Percentiles rank a stretch among this genome's conserved stretches.
Evolutionary conservation across 2,797 vertebrate genomes (phyloP).

Genomic region (Naso thynnoides): DNA sequence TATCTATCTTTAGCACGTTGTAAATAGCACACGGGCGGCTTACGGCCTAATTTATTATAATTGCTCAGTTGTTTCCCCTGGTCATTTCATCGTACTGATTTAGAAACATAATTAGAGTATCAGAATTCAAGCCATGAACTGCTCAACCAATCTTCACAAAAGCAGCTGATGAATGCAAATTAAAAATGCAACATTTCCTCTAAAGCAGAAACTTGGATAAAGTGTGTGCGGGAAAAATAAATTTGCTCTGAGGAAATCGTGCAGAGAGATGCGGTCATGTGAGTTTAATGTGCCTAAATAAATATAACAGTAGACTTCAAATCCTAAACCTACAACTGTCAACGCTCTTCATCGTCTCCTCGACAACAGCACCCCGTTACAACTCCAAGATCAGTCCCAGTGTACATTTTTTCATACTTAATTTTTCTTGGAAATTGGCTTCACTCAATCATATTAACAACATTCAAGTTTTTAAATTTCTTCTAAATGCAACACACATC

Average conservation of each 20-base stretch:
- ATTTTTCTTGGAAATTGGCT: not conserved
- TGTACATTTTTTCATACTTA: not conserved
- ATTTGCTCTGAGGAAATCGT: not conserved
- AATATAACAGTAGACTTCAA: not conserved
- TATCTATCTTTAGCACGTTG: slow-evolving; percentile 46
- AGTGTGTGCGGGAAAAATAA: not conserved
- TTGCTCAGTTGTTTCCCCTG: slow-evolving; percentile 30
- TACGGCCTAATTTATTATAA: slow-evolving; percentile 49
- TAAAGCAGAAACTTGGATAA: slow-evolving; percentile 13
- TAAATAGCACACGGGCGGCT: slow-evolving; percentile 23
- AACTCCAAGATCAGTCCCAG: not conserved
- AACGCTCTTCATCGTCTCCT: not conserved
- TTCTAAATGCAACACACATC: not conserved
- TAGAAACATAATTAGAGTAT: slow-evolving; percentile 49
- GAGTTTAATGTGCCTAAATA: slow-evolving; percentile 2
- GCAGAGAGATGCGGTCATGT: not conserved
- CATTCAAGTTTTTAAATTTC: not conserved
- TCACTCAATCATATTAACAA: not conserved
- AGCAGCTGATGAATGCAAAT: slow-evolving; percentile 16
- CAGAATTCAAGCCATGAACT: slow-evolving; percentile 37
- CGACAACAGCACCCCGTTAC: not conserved
- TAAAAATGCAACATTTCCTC: slow-evolving; percentile 17
- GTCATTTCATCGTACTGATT: slow-evolving; percentile 45
- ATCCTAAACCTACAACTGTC: not conserved
- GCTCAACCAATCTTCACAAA: slow-evolving; percentile 17